phyloP scores from a whole-genome alignment of 2,888 invertebrate genomes.

The Masnerella sp. region DNA sequence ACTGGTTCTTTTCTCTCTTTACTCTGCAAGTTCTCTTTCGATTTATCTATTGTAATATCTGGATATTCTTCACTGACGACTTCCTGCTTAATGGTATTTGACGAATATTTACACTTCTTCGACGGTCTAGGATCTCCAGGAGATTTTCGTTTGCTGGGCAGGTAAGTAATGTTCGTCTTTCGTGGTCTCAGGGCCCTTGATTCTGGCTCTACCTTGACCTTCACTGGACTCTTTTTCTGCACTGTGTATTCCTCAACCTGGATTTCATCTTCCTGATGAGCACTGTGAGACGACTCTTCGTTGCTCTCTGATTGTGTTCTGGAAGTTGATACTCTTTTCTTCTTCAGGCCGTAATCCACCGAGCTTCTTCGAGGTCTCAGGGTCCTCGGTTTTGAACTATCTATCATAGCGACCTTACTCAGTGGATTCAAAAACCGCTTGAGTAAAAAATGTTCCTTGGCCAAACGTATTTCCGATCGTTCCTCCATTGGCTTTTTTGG shows the following conservation, averaged over 20 bases:
- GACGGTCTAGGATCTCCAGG: slow-evolving; percentile 5
- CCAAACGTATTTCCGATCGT: no score
- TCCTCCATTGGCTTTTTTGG: no score
- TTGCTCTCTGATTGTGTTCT: slow-evolving; percentile 39
- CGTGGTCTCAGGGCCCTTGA: slow-evolving; percentile 66
- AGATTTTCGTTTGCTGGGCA: slow-evolving; percentile 33
- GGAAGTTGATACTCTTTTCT: slow-evolving; percentile 35
- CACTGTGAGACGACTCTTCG: no score
- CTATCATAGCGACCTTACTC: neutral
- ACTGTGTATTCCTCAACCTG: neutral
- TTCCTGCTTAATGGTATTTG: slow-evolving; percentile 26
- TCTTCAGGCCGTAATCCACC: slow-evolving; percentile 61
- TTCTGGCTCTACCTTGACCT: slow-evolving; percentile 64
- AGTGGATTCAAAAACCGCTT: neutral
- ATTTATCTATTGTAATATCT: slow-evolving; percentile 6
- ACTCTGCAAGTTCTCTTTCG: slow-evolving; percentile 30
- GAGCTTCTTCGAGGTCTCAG: slow-evolving; percentile 68
- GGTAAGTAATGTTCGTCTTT: slow-evolving; percentile 61
- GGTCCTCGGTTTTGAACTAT: slow-evolving; percentile 45
- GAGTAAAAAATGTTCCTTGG: slow-evolving; percentile 7
- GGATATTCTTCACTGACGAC: neutral
- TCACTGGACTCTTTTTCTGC: slow-evolving; percentile 4
- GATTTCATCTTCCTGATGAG: no score
- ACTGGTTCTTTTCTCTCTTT: slow-evolving; percentile 12
- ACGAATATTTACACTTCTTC: slow-evolving; percentile 28